Percentiles rank a stretch among this genome's conserved stretches.
Evolutionary conservation across 1,140 invertebrate genomes (phyloP).

Genomic region (Drosophila repletoides): DNA sequence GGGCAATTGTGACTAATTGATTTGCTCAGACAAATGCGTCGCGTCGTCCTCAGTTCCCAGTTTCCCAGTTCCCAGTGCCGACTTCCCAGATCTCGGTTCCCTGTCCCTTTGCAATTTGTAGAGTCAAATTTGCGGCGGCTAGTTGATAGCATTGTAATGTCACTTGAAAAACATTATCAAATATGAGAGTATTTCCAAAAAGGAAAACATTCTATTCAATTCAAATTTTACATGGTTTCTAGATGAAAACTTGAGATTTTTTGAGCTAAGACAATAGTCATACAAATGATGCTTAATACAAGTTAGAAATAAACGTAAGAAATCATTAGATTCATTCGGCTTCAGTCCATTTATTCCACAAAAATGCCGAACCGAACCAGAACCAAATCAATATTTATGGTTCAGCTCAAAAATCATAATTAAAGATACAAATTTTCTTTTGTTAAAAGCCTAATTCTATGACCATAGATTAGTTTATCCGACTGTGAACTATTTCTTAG

Average conservation of each 20-base stretch:
- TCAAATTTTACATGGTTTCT: background rate
- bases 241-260: background rate
- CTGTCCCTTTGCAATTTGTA: conserved; percentile 20
- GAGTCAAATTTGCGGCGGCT: conserved; percentile 56
- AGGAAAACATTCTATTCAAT: conserved; percentile 1
- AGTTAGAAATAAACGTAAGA: too few species aligned
- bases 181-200: conserved; percentile 14
- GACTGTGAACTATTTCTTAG: too few species aligned
- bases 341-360: too few species aligned
- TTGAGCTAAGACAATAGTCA: too few species aligned
- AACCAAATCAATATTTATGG: too few species aligned
- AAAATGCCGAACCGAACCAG: too few species aligned
- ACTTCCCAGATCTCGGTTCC: conserved; percentile 3
- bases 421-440: too few species aligned
- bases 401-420: too few species aligned
- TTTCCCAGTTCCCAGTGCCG: background rate
- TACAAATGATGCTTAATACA: too few species aligned
- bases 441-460: too few species aligned
- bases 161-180: conserved; percentile 22
- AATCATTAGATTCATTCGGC: too few species aligned
- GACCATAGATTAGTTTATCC: too few species aligned
- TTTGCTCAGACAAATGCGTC: conserved; percentile 58
- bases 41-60: conserved; percentile 17
- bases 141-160: conserved; percentile 65
- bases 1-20: conserved; percentile 74